A percentile compares a stretch with the other conserved stretches of the same genome.
Evolutionary conservation across 1,140 invertebrate genomes (phyloP).

Genomic region (Phthorimaea operculella): DNA sequence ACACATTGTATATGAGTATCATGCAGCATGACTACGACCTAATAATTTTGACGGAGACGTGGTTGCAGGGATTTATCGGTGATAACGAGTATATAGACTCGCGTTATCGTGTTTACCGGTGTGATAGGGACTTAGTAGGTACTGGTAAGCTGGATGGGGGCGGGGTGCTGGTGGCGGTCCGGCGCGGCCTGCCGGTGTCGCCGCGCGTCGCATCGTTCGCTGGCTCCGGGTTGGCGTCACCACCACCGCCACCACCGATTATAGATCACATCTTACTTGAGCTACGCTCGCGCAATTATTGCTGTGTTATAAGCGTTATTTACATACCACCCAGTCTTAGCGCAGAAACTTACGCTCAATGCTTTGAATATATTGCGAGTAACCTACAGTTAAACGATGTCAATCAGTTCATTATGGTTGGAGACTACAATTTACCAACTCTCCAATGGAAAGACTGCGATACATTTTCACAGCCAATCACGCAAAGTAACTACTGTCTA

Average conservation of each 20-base stretch:
- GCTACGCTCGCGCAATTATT: neutral
- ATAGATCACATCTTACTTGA: constrained; percentile 3
- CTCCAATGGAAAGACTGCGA: constrained; percentile 1
- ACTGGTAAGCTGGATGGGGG: neutral
- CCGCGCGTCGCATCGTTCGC: neutral
- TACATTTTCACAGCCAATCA: neutral
- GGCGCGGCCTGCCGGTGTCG: neutral
- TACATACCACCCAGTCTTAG: constrained; percentile 9
- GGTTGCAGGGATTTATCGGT: constrained; percentile 8
- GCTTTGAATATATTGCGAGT: neutral
- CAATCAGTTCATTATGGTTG: constrained; percentile 6
- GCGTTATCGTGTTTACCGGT: constrained; percentile 11
- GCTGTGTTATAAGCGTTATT: constrained; percentile 5
- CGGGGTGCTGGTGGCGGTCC: constrained; percentile 8
- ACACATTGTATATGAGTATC: constrained; percentile 9
- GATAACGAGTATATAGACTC: constrained; percentile 14
- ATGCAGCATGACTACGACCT: constrained; percentile 11
- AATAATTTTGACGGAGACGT: constrained; percentile 10
- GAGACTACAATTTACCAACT: constrained; percentile 1
- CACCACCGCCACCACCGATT: neutral
- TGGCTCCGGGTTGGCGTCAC: neutral
- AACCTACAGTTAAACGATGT: neutral
- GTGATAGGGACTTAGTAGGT: constrained; percentile 4
- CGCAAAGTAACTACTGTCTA: neutral
- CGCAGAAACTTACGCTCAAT: neutral